Conservation (phyloP, 2,113 vertebrate genomes). For the Acinonyx jubatus region DNA sequence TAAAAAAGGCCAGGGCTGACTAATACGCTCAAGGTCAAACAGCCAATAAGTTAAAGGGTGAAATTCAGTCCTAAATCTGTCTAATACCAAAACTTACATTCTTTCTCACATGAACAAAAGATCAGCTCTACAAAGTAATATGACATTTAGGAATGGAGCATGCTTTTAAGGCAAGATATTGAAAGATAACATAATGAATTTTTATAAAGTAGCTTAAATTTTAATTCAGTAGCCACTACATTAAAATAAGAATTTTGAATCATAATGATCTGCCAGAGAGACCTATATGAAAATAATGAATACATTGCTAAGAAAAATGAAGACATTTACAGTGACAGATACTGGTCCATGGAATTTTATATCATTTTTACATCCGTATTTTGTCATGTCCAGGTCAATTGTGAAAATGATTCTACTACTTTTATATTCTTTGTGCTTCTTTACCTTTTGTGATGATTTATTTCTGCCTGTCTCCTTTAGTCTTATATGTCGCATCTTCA, state of each 20-base stretch:
- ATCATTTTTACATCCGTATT: not conserved
- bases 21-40: not conserved
- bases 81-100: not conserved
- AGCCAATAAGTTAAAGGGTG: not conserved
- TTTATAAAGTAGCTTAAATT: slow-evolving; percentile 21
- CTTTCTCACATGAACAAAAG: not conserved
- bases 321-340: not conserved
- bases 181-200: not conserved
- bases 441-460: slow-evolving; percentile 21
- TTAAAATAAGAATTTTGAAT: slow-evolving; percentile 33
- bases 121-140: not conserved
- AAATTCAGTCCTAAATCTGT: not conserved
- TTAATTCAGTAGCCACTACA: not conserved
- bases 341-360: not conserved
- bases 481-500: not conserved
- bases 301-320: not conserved
- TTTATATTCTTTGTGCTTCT: not conserved
- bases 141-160: not conserved
- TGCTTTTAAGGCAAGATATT: not conserved
- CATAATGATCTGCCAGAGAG: not conserved
- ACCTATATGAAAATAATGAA: not conserved
- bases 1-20: not conserved
- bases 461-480: slow-evolving; percentile 25
- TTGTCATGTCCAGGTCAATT: not conserved
- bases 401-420: slow-evolving; percentile 29